phyloP scores from a whole-genome alignment of 2,797 vertebrate genomes.

The Austrolebias charrua region DNA sequence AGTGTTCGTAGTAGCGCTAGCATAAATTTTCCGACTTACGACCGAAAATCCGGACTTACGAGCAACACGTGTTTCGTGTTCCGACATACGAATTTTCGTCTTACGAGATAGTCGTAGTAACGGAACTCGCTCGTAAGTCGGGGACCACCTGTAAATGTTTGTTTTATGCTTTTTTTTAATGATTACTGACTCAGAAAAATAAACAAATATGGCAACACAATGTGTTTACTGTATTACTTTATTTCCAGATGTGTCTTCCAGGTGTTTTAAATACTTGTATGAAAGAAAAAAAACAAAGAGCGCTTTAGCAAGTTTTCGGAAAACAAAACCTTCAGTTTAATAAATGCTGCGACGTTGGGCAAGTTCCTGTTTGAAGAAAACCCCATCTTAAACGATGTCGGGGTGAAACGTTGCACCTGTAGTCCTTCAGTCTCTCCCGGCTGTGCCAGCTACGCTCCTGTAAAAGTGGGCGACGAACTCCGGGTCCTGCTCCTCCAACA shows the following conservation, averaged over 20 bases:
- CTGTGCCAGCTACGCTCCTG: constrained; percentile 81
- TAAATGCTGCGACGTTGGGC: background rate
- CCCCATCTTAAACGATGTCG: background rate
- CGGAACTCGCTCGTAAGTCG: too few relatives aligned
- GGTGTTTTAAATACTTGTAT: background rate
- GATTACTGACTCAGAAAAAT: constrained; percentile 5
- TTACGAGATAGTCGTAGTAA: too few relatives aligned
- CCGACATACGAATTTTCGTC: too few relatives aligned
- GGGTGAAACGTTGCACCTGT: background rate
- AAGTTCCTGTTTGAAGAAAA: background rate
- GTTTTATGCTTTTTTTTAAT: background rate
- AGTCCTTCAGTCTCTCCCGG: constrained; percentile 78
- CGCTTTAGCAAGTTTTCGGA: background rate
- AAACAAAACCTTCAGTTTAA: background rate
- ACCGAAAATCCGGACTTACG: too few relatives aligned
- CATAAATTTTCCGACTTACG: too few relatives aligned
- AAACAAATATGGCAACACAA: constrained; percentile 15
- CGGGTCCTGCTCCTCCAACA: constrained; percentile 82
- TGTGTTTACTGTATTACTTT: constrained; percentile 24
- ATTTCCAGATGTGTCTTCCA: background rate
- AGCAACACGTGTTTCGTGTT: too few relatives aligned
- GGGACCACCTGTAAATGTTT: too few relatives aligned
- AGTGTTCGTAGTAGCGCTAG: too few relatives aligned
- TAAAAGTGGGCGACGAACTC: constrained; percentile 85
- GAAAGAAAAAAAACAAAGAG: background rate